Conservation (phyloP, 2,888 invertebrate genomes). For the Melanargia galathea region DNA sequence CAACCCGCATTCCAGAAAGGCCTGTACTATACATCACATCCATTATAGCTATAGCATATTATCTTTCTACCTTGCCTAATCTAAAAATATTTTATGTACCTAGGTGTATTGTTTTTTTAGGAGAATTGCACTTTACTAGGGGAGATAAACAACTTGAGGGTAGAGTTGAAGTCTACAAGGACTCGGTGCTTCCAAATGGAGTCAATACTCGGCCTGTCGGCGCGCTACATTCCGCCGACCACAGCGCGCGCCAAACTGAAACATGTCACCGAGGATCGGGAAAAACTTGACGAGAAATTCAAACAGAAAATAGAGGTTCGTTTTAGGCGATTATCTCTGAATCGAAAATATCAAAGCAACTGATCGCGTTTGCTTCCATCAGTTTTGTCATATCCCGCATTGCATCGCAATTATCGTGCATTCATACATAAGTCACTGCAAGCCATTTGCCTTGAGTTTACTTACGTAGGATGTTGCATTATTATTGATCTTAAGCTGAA, state of each 20-base stretch:
- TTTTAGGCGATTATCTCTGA: neutral
- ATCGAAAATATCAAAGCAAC: too few species aligned
- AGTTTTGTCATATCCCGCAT: too few species aligned
- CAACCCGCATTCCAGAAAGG: too few species aligned
- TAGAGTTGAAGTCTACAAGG: slow-evolving; percentile 85
- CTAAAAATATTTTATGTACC: neutral
- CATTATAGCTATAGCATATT: too few species aligned
- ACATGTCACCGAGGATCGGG: slow-evolving; percentile 82
- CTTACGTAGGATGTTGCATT: too few species aligned
- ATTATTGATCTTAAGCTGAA: neutral
- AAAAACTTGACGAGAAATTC: slow-evolving; percentile 82
- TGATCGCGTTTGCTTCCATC: too few species aligned
- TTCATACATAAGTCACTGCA: too few species aligned
- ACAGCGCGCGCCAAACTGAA: slow-evolving; percentile 85
- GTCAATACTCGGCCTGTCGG: slow-evolving; percentile 85
- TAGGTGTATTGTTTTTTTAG: slow-evolving; percentile 47
- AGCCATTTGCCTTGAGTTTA: too few species aligned
- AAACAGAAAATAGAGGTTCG: slow-evolving; percentile 74
- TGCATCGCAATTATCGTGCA: too few species aligned
- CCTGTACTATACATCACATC: too few species aligned
- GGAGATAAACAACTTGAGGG: slow-evolving; percentile 89
- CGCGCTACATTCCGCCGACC: slow-evolving; percentile 80
- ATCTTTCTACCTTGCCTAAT: neutral
- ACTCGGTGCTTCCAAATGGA: slow-evolving; percentile 87
- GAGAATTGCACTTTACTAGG: slow-evolving; percentile 90